phyloP scores from a whole-genome alignment of 2,888 invertebrate species.

The Xylocampa areola region DNA sequence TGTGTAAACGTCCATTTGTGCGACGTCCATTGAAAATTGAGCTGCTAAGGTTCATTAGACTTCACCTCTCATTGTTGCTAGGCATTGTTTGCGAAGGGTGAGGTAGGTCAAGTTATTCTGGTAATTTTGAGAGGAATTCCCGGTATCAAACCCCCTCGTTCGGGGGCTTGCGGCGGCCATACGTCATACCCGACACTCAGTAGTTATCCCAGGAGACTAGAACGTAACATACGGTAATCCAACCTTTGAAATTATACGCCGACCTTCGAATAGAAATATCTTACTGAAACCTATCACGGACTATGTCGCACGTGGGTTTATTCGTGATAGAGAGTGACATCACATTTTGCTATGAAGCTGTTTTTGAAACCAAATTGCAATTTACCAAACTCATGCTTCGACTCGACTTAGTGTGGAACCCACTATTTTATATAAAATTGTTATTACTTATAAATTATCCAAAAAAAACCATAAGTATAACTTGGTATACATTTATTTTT shows the following conservation, averaged over 20 bases:
- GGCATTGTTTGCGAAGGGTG: conserved; percentile 20
- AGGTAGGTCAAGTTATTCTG: conserved; percentile 60
- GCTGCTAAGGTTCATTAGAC: conserved; percentile 56
- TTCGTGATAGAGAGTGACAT: conserved; percentile 16
- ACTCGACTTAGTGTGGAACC: too few relatives aligned
- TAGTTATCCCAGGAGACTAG: conserved; percentile 60
- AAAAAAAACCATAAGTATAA: too few relatives aligned
- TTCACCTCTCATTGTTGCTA: conserved; percentile 22
- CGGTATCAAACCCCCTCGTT: conserved; percentile 62
- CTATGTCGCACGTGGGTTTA: conserved; percentile 35
- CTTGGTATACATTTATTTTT: too few relatives aligned
- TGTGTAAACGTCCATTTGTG: conserved; percentile 66
- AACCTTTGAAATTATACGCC: conserved; percentile 60
- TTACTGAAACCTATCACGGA: conserved; percentile 48
- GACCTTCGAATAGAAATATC: conserved; percentile 53
- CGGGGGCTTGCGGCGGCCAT: conserved; percentile 61
- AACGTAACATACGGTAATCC: conserved; percentile 60
- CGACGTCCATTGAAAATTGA: conserved; percentile 58
- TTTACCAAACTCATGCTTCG: too few relatives aligned
- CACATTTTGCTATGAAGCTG: too few relatives aligned
- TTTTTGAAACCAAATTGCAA: too few relatives aligned
- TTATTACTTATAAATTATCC: too few relatives aligned
- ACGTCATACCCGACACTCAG: conserved; percentile 69
- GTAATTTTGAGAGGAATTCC: conserved; percentile 60
- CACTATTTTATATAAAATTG: too few relatives aligned